phyloP scores from a whole-genome alignment of 2,797 vertebrate species.

The Podarcis siculus region DNA sequence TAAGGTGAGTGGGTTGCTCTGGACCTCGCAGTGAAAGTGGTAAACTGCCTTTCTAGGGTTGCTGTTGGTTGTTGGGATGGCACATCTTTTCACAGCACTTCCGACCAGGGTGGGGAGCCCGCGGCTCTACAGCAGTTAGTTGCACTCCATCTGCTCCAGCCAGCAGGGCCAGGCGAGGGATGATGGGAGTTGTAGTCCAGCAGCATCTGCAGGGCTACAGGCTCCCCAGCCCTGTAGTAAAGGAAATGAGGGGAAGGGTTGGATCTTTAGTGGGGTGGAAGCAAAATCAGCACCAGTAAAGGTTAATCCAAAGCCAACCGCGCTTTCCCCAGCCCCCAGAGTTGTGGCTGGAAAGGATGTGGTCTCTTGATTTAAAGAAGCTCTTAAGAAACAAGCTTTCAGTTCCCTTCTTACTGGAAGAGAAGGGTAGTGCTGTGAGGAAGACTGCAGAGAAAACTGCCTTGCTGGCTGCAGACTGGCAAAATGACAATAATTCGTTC shows the following conservation, averaged over 20 bases:
- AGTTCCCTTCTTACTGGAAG: background rate
- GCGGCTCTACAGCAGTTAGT: too few species aligned
- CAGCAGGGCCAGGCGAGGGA: too few species aligned
- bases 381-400: background rate
- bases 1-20: slow-evolving; percentile 84
- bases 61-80: background rate
- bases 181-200: too few species aligned
- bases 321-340: background rate
- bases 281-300: background rate
- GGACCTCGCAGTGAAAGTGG: background rate
- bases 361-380: background rate
- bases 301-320: background rate
- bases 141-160: too few species aligned
- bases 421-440: background rate
- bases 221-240: background rate
- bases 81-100: background rate
- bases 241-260: background rate
- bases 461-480: background rate
- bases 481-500: background rate
- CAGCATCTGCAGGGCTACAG: background rate
- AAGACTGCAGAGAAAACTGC: background rate
- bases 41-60: background rate
- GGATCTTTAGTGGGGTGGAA: background rate
- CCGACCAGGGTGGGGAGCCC: background rate
- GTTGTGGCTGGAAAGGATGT: background rate